These are phyloP conservation scores for Ceratina calcarata DNA, from an alignment of 1,140 invertebrate species.

Conservation along the genomic window DNA sequence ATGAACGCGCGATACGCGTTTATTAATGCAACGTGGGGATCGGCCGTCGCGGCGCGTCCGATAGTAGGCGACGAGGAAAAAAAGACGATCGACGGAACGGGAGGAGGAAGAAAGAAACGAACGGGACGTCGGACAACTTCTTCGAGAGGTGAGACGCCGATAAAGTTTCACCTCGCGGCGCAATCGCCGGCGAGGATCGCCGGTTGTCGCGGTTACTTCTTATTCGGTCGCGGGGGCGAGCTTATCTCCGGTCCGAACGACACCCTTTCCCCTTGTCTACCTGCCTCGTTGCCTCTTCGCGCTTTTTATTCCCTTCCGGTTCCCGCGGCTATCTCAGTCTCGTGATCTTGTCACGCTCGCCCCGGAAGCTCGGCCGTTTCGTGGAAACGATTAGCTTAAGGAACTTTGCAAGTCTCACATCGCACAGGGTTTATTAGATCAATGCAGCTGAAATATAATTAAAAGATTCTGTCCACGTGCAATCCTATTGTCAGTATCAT, in stretches of 20 bases:
- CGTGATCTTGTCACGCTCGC: not conserved
- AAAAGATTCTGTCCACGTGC: too few relatives aligned
- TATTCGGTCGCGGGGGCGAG: slow-evolving; percentile 50
- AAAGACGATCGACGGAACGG: too few relatives aligned
- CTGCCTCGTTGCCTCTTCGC: slow-evolving; percentile 21
- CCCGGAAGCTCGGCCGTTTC: not conserved
- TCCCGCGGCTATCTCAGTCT: slow-evolving; percentile 24
- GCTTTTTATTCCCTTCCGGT: slow-evolving; percentile 39
- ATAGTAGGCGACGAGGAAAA: not conserved
- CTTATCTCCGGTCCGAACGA: slow-evolving; percentile 43
- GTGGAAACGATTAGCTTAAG: not conserved
- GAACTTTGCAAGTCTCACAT: not conserved
- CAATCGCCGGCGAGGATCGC: slow-evolving; percentile 52
- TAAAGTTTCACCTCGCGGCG: slow-evolving; percentile 53
- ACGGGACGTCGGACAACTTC: slow-evolving; percentile 47
- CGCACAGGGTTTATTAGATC: too few relatives aligned
- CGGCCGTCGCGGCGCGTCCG: slow-evolving; percentile 30
- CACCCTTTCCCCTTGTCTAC: slow-evolving; percentile 33
- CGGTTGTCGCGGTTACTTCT: slow-evolving; percentile 50
- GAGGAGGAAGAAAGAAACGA: not conserved
- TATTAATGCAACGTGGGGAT: slow-evolving; percentile 59
- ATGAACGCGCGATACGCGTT: slow-evolving; percentile 70
- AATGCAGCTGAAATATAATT: too few relatives aligned
- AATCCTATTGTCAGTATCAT: too few relatives aligned
- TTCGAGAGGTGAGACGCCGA: slow-evolving; percentile 39